Evolutionary conservation across 2,888 invertebrate genomes (phyloP), one percentile per base, ranked within the genome.

Genomic region (Phymatocera aterrima): DNA sequence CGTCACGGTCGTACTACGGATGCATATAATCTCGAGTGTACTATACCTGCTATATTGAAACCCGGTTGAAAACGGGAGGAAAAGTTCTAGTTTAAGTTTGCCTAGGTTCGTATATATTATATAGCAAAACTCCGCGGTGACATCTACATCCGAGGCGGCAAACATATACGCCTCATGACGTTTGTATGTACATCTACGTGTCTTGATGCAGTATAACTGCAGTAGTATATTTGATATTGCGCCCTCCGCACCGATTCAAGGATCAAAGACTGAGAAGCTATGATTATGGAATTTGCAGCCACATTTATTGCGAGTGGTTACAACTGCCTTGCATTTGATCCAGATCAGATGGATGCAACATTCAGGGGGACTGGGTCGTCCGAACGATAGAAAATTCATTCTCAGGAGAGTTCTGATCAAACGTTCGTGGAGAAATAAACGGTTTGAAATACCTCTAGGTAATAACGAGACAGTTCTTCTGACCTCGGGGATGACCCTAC

Each of bases 11-110:
- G n/a, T n/a, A n/a, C n/a, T n/a, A n/a, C 24, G 57, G 40, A 75
- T 75, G 75, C 57, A 57, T 57, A 75, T 75, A 75, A 72, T 72
- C 48, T 72, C 31, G 24, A 48, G 51, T 72, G 34, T 51, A n/a
- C n/a, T n/a, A 34, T 37, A 37, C 10, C n/a, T 28, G 21, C 43
- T 43, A 24, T n/a, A n/a, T n/a, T n/a, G n/a, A n/a, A 24, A 40
- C 6, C 40, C 24, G n/a, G 43, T 43, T 12, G 3, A 48, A 43
- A 51, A n/a, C 34, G n/a, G 31, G 43, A 31, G 18, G 48, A 28
- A 72, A 72, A 72, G 31, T 72, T 51, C 43, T 72, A 51, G 31
- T 51, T 51, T 31, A 31, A 72, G 72, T 34, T 51, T 72, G 2
- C 12, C 28, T 18, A 54, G 6, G n/a, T 18, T n/a, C 2, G 54